These are phyloP conservation scores for Pristionchus fissidentatus DNA, from an alignment of 2,888 invertebrate species.

Conservation along the genomic window DNA sequence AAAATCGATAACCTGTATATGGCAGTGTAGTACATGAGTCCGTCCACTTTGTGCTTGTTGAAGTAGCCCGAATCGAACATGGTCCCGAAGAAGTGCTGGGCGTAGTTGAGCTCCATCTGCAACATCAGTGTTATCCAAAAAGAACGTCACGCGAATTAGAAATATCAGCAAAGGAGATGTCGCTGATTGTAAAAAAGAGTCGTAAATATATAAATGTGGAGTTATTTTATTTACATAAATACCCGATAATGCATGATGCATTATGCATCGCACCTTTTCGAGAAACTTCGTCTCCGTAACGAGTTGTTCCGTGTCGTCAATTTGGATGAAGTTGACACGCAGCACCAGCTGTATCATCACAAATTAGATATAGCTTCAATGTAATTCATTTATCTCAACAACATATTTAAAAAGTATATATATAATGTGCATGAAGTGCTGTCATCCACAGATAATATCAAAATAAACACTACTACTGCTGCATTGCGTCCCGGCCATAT, in stretches of 20 bases:
- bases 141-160: neutral
- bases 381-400: too few relatives aligned
- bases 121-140: neutral
- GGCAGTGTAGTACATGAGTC: conserved; percentile 20
- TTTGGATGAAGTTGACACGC: conserved; percentile 40
- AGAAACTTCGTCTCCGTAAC: conserved; percentile 37
- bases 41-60: conserved; percentile 24
- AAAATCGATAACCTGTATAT: conserved; percentile 30
- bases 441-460: too few relatives aligned
- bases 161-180: too few relatives aligned
- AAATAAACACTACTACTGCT: too few relatives aligned
- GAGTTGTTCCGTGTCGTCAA: neutral
- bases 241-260: too few relatives aligned
- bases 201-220: too few relatives aligned
- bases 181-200: too few relatives aligned
- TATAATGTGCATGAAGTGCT: too few relatives aligned
- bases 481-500: too few relatives aligned
- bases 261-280: conserved; percentile 25
- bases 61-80: conserved; percentile 29
- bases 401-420: too few relatives aligned
- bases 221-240: neutral
- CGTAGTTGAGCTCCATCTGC: conserved; percentile 13
- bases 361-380: too few relatives aligned
- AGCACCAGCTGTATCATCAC: neutral
- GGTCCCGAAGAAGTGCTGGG: conserved; percentile 32